Evolutionary conservation across 2,888 invertebrate species (phyloP).

Genomic region (Eilema caniola): DNA sequence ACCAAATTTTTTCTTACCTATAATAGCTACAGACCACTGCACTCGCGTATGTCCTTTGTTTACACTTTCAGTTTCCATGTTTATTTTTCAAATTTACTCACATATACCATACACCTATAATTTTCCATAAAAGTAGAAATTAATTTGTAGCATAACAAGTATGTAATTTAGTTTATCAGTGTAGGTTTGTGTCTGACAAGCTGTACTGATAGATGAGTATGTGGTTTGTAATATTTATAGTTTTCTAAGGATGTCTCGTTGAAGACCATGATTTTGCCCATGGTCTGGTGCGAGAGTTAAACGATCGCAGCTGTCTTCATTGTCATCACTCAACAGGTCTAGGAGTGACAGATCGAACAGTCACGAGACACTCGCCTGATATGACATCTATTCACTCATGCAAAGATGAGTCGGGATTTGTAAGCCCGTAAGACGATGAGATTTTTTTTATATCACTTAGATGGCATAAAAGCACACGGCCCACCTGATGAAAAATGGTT

Average conservation of each 20-base stretch:
- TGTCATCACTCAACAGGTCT: neutral
- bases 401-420: too few species aligned
- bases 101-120: neutral
- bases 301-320: neutral
- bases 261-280: neutral
- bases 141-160: neutral
- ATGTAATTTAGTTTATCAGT: neutral
- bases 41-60: constrained; percentile 42
- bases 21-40: constrained; percentile 48
- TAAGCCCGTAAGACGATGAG: neutral
- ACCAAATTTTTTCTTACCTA: neutral
- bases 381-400: neutral
- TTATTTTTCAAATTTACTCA: neutral
- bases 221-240: constrained; percentile 2
- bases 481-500: too few species aligned
- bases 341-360: neutral
- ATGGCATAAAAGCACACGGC: too few species aligned
- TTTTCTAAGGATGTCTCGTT: constrained; percentile 1
- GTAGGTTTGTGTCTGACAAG: too few species aligned
- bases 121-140: neutral
- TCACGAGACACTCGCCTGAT: neutral
- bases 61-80: neutral
- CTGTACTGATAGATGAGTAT: neutral
- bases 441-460: too few species aligned
- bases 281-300: neutral